Percentiles rank a stretch among this genome's conserved stretches.
These are phyloP conservation scores for Eupithecia tripunctaria DNA, from an alignment of 2,888 invertebrate species.

Conservation along the genomic window DNA sequence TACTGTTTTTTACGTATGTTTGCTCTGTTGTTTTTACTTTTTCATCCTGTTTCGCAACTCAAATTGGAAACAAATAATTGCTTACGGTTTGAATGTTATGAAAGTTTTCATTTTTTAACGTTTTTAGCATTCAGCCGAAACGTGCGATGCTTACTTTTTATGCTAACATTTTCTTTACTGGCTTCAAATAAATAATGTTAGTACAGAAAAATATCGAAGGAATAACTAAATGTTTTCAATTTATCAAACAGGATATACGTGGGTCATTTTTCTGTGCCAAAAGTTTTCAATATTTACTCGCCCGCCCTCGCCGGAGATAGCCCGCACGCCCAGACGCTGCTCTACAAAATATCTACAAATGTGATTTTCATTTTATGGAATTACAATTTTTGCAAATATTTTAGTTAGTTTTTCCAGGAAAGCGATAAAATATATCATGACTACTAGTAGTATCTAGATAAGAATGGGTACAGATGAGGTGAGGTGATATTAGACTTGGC, in stretches of 20 bases:
- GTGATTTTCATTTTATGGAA: neutral
- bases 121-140: neutral
- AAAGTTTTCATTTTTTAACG: neutral
- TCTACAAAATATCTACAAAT: neutral
- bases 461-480: neutral
- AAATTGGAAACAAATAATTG: neutral
- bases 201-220: neutral
- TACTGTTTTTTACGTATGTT: neutral
- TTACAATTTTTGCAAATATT: neutral
- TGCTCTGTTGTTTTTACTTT: neutral
- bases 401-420: neutral
- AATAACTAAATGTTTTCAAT: constrained; percentile 2
- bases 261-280: constrained; percentile 3
- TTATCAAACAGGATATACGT: constrained; percentile 15
- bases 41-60: neutral
- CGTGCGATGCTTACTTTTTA: neutral
- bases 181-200: neutral
- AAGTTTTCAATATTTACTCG: constrained; percentile 26
- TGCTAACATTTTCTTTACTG: neutral
- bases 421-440: neutral
- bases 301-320: constrained; percentile 24
- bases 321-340: constrained; percentile 10
- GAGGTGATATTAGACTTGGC: neutral
- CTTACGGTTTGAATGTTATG: neutral
- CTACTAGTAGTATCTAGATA: neutral